Evolutionary conservation across 2,113 vertebrate species (phyloP).

Genomic region (Lophura nycthemera): DNA sequence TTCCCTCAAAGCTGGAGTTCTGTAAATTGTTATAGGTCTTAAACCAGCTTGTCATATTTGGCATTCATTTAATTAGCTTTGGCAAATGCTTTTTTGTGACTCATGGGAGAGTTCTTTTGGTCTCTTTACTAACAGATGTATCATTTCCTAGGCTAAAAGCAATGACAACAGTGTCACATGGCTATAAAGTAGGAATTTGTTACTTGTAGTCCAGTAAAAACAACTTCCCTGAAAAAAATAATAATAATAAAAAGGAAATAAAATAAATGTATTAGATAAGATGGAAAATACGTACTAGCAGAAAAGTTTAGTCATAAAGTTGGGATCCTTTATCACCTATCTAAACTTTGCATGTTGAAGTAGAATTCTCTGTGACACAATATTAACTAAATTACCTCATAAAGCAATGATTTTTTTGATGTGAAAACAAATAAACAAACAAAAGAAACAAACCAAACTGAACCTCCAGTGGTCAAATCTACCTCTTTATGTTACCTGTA

Average conservation of each 20-base stretch:
- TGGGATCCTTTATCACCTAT: not conserved
- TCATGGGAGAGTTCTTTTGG: constrained; percentile 82
- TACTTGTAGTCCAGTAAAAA: constrained; percentile 66
- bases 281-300: constrained; percentile 35
- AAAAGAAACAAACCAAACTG: not conserved
- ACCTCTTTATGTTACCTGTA: not conserved
- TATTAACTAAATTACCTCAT: not conserved
- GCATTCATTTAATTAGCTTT: constrained; percentile 86
- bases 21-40: constrained; percentile 77
- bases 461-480: not conserved
- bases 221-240: constrained; percentile 7
- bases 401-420: not conserved
- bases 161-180: constrained; percentile 85
- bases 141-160: constrained; percentile 73
- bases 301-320: not conserved
- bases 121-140: constrained; percentile 78
- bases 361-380: not conserved
- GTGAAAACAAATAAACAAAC: not conserved
- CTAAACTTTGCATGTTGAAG: not conserved
- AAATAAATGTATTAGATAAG: constrained; percentile 32
- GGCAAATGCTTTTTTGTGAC: constrained; percentile 81
- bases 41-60: constrained; percentile 86
- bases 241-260: not conserved
- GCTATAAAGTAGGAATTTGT: constrained; percentile 75
- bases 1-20: constrained; percentile 4